phyloP scores from a whole-genome alignment of 2,113 vertebrate species.

The Columba livia region DNA sequence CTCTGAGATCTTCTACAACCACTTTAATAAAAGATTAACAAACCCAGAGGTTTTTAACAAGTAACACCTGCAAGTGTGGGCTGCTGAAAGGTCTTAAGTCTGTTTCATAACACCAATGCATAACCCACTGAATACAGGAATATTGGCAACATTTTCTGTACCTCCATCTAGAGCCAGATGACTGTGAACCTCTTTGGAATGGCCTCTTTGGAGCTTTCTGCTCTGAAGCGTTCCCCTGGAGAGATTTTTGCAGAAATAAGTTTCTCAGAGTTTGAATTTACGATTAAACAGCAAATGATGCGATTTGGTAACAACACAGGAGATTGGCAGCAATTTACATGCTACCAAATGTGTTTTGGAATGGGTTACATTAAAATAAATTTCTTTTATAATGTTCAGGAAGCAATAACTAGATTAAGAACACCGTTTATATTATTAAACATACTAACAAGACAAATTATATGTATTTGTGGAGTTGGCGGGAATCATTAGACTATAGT shows the following conservation, averaged over 20 bases:
- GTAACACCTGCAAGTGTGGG: not conserved
- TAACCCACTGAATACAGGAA: not conserved
- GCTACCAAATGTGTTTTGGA: not conserved
- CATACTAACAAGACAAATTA: not conserved
- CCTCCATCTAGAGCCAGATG: conserved; percentile 75
- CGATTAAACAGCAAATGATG: fast-evolving
- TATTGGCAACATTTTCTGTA: not conserved
- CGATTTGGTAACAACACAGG: not conserved
- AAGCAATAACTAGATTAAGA: not conserved
- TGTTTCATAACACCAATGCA: not conserved
- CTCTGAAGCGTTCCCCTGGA: conserved; percentile 65
- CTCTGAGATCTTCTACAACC: not conserved
- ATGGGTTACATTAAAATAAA: not conserved
- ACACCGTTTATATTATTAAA: not conserved
- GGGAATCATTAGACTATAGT: not conserved
- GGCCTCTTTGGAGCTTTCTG: conserved; percentile 15
- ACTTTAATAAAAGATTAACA: not conserved
- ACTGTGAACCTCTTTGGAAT: not conserved
- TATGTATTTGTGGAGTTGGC: not conserved
- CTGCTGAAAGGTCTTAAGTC: not conserved
- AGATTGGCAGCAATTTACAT: not conserved
- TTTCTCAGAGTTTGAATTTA: not conserved
- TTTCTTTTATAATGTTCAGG: not conserved
- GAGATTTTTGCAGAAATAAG: not conserved
- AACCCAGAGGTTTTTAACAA: not conserved